These are phyloP conservation scores for Cantharis flavilabris DNA, from an alignment of 2,888 invertebrate species.

Conservation along the genomic window DNA sequence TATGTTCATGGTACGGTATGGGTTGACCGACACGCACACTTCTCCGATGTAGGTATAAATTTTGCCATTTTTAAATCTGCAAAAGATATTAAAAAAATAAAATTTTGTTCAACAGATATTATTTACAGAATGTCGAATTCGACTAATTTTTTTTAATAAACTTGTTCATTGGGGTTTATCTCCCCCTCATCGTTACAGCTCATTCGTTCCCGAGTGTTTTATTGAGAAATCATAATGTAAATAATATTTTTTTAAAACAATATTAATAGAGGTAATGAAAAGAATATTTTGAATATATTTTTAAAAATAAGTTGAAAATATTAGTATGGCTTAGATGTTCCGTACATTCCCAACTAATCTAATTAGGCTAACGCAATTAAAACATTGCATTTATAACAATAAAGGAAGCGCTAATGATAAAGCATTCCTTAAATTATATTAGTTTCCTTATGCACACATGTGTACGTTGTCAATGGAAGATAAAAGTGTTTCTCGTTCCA, in stretches of 20 bases:
- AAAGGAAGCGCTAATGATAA: not conserved
- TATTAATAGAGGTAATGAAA: too few species aligned
- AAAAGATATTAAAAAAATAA: slow-evolving; percentile 46
- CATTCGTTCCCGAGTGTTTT: too few species aligned
- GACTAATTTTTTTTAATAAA: not conserved
- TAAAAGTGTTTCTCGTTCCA: not conserved
- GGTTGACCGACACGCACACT: slow-evolving; percentile 96
- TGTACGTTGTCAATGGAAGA: not conserved
- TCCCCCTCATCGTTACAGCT: not conserved
- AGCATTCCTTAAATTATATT: not conserved
- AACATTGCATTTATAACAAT: not conserved
- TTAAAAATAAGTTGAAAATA: too few species aligned
- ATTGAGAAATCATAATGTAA: not conserved
- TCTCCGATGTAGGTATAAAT: slow-evolving; percentile 99
- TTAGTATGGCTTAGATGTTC: not conserved
- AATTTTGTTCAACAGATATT: not conserved
- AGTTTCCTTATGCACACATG: not conserved
- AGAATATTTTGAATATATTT: too few species aligned
- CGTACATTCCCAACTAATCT: not conserved
- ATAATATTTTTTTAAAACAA: not conserved
- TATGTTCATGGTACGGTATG: slow-evolving; percentile 90
- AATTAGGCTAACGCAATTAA: not conserved
- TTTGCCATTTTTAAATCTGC: slow-evolving; percentile 86
- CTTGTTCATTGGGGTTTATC: not conserved
- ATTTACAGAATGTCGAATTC: not conserved